Conservation (phyloP, 2,888 invertebrate genomes). For the Dicranocentrus wangi region DNA sequence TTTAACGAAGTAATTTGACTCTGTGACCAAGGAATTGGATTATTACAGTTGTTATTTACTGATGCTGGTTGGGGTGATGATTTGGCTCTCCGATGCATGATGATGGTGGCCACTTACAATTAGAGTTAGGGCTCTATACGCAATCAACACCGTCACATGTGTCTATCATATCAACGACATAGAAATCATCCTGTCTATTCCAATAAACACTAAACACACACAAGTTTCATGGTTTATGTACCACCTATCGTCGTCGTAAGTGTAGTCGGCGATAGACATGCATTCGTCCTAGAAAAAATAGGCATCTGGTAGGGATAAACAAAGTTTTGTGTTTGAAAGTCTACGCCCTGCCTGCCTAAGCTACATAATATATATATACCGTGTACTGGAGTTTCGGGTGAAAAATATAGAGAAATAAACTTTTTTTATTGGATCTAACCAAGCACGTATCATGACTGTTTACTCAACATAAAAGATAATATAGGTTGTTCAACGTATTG, state of each 20-base stretch:
- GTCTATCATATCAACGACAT: not conserved
- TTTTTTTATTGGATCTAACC: conserved; percentile 31
- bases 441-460: conserved; percentile 44
- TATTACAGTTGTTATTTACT: conserved; percentile 26
- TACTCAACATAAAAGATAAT: conserved; percentile 25
- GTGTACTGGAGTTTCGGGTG: not conserved
- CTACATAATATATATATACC: not conserved
- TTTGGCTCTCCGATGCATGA: not conserved
- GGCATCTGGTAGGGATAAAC: no score
- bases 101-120: not conserved
- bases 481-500: not conserved
- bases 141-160: not conserved
- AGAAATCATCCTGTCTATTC: not conserved
- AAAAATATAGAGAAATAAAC: conserved; percentile 35
- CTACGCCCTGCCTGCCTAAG: not conserved
- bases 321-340: no score
- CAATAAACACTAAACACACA: not conserved
- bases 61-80: not conserved
- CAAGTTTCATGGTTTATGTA: no score
- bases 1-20: conserved; percentile 56
- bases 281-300: no score
- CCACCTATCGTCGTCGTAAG: no score
- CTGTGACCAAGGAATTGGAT: conserved; percentile 35
- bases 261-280: no score
- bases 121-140: not conserved